Evolutionary conservation across 1,140 invertebrate genomes (phyloP), one percentile per base, ranked within the genome.

Genomic region (Sycophila sp.): DNA sequence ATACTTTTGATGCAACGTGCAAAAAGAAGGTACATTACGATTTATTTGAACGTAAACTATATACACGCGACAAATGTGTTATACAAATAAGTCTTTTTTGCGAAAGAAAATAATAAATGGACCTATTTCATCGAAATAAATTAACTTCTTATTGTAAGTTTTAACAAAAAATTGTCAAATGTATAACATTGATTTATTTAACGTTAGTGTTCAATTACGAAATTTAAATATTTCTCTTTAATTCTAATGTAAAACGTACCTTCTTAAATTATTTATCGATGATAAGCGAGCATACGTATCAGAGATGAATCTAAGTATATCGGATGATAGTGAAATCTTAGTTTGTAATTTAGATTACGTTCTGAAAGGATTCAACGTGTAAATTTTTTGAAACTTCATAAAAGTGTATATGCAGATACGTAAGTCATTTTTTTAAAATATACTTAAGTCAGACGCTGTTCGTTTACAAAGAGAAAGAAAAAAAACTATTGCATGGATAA

Each of bases 401-500:
- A 49, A 0, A 59, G 15, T 51, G 19, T n/a, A n/a, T 67, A n/a
- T n/a, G n/a, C n/a, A 19, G 7, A 28, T 30, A 36, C 28, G 40
- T 62, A 55, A 60, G 24, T 60, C 28, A 40, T 55, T 65, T 51
- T 3, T 69, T 60, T 30, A 49, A 47, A 4, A 47, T 38, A 59
- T 51, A 40, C 45, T 69, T 69, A 69, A 60, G 13, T 19, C 0
- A 51, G 40, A 51, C n/a, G 0, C 45, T 51, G 28, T 67, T 69
- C 51, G 34, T 47, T 59, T 30, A 60, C 2, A 60, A 53, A 51
- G 56, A 51, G 45, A 60, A 36, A 51, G 51, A 53, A 51, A 45
- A 51, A 34, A 60, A 36, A 51, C 17, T 40, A 42, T 62, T 49
- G 30, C 17, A 63, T 73, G 53, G 67, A 64, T 72, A 71, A 73